Evolutionary conservation across 2,113 vertebrate species (phyloP), one percentile per base, ranked within the genome.

Genomic region (Zosterops borbonicus): DNA sequence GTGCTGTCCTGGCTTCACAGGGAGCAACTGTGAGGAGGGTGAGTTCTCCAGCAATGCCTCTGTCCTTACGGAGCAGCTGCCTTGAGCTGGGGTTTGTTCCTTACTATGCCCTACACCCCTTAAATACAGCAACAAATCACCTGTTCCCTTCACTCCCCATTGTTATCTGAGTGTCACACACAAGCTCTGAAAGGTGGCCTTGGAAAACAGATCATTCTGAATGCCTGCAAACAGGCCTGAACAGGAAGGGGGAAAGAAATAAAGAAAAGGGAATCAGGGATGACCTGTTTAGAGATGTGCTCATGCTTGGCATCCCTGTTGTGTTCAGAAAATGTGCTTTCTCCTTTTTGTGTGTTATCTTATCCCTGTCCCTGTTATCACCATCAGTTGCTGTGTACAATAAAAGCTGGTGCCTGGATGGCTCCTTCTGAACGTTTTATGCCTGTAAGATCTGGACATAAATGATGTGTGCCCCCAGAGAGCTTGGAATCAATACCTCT

Each of bases 1-100:
- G 62, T 99, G 99, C 97, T 99, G 99, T 68, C 99, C 99, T 31
- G 99, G 99, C 39, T 99, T 99, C 90, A 98, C 98, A 0, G 99
- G 99, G 93, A 98, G 97, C 88, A 98, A 98, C 97, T 99, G 99
- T 76, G 98, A 98, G 3, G 98, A 99, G 93, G 99, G 99, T 99
- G 75, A 98, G 98, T 97, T 56, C 56, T 9, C 33, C 12, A 24
- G 65, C 83, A 49, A 1, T 1, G 2, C 1, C 15, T 28, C 46
- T 65, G 28, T 41, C 25, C 58, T 62, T 41, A 2, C 1, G 11
- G 47, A 83, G 53, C 74, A 64, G n/a, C 31, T 89, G 60, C 12
- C 20, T 41, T 64, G 49, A 65, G 35, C 9, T 92, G 64, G 39
- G 27, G 4, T 83, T 85, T 76, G 39, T 20, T 63, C 20, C 28